These are phyloP conservation scores for Leuciscus waleckii DNA, from an alignment of 2,797 vertebrate genomes.

Conservation along the genomic window DNA sequence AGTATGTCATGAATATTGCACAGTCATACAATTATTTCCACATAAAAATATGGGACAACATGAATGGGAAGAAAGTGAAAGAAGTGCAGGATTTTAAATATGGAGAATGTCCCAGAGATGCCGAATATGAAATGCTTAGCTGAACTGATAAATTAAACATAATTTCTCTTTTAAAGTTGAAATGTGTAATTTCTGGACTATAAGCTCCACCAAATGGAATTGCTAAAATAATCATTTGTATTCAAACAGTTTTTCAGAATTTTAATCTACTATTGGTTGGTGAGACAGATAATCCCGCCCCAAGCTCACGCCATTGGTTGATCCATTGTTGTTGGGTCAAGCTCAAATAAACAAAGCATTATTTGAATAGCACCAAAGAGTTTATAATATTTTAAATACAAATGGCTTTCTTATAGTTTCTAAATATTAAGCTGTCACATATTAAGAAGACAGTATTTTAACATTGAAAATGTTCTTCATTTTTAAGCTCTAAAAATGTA, in stretches of 20 bases:
- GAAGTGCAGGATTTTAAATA: background rate
- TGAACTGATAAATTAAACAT: conserved; percentile 3
- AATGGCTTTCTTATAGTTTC: background rate
- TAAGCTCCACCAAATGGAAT: background rate
- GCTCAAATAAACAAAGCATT: background rate
- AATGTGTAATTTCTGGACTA: background rate
- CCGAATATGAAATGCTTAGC: background rate
- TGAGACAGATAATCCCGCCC: no score
- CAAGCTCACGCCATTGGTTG: background rate
- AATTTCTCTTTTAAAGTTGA: background rate
- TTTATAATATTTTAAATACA: background rate
- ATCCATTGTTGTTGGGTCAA: background rate
- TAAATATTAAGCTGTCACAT: background rate
- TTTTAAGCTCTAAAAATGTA: background rate
- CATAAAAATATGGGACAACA: conserved; percentile 5
- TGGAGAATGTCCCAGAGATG: background rate
- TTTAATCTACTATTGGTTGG: background rate
- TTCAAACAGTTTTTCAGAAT: background rate
- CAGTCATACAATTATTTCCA: conserved; percentile 20
- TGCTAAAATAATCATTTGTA: background rate
- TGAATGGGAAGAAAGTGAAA: background rate
- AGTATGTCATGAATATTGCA: conserved; percentile 56
- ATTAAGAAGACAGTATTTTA: background rate
- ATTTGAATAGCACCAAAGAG: background rate
- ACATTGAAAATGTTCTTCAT: background rate